Evolutionary conservation across 2,888 invertebrate species (phyloP).

Genomic region (Xestoiulus laeticollis): DNA sequence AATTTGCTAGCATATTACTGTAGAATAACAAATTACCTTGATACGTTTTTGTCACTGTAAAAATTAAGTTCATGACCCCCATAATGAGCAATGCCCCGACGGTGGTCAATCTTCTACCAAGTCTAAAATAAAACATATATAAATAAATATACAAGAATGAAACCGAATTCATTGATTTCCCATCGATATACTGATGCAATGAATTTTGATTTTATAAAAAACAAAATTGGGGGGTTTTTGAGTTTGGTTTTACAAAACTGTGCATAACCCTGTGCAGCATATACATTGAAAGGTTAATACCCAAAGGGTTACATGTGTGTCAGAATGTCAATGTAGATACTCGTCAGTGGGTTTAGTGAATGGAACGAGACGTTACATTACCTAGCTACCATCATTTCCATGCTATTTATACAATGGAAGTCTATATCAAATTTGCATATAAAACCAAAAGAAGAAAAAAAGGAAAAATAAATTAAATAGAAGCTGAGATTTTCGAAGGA

Average conservation of each 20-base stretch:
- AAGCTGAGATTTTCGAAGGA: neutral
- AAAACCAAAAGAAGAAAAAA: neutral
- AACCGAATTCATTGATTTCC: neutral
- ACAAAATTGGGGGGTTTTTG: too few species aligned
- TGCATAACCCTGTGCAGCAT: too few species aligned
- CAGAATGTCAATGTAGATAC: neutral
- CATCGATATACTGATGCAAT: too few species aligned
- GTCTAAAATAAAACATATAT: neutral
- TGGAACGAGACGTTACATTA: neutral
- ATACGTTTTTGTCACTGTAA: constrained; percentile 27
- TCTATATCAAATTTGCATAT: constrained; percentile 6
- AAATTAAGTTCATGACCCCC: constrained; percentile 44
- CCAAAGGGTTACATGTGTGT: too few species aligned
- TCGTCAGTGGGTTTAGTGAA: neutral
- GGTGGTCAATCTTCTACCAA: constrained; percentile 42
- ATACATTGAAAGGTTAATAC: too few species aligned
- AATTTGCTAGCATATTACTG: neutral
- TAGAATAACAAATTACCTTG: neutral
- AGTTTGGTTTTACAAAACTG: too few species aligned
- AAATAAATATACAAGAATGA: neutral
- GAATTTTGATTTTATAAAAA: too few species aligned
- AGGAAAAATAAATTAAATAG: neutral
- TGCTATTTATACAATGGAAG: too few species aligned
- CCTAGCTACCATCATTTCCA: neutral
- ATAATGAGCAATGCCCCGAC: neutral